phyloP scores from a whole-genome alignment of 2,797 vertebrate species.

The Sphenodon punctatus region DNA sequence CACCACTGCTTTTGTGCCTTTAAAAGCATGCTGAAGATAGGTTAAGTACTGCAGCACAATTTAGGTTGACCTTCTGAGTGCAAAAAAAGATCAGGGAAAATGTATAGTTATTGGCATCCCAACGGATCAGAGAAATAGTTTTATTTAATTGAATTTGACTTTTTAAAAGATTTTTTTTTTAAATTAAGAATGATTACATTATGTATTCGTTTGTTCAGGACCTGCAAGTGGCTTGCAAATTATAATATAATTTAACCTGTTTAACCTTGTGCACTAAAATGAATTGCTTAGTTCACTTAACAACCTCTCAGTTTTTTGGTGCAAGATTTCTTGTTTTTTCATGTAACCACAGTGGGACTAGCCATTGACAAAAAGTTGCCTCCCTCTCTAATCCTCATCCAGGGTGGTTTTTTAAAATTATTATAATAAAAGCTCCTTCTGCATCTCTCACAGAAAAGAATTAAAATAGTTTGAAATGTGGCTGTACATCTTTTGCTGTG shows the following conservation, averaged over 20 bases:
- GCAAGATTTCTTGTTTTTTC: too few species aligned
- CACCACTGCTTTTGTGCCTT: not conserved
- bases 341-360: too few species aligned
- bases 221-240: slow-evolving; percentile 60
- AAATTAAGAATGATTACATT: slow-evolving; percentile 45
- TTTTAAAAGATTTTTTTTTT: slow-evolving; percentile 25
- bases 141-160: slow-evolving; percentile 16
- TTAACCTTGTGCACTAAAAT: slow-evolving; percentile 48
- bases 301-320: slow-evolving; percentile 18
- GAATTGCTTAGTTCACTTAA: slow-evolving; percentile 39
- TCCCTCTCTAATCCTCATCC: not conserved
- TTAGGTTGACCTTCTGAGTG: not conserved
- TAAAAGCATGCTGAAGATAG: not conserved
- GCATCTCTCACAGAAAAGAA: not conserved
- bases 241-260: slow-evolving; percentile 38
- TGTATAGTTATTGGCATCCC: slow-evolving; percentile 14
- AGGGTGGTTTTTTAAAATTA: slow-evolving; percentile 56
- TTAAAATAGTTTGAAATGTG: not conserved
- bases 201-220: slow-evolving; percentile 42
- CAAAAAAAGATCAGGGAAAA: not conserved
- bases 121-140: slow-evolving; percentile 46
- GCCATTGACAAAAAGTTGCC: too few species aligned
- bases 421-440: slow-evolving; percentile 52
- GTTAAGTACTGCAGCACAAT: not conserved
- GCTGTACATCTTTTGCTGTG: not conserved